Base-by-base conservation (phyloP, 2,797 vertebrate genomes). In the Tadarida brasiliensis region DNA sequence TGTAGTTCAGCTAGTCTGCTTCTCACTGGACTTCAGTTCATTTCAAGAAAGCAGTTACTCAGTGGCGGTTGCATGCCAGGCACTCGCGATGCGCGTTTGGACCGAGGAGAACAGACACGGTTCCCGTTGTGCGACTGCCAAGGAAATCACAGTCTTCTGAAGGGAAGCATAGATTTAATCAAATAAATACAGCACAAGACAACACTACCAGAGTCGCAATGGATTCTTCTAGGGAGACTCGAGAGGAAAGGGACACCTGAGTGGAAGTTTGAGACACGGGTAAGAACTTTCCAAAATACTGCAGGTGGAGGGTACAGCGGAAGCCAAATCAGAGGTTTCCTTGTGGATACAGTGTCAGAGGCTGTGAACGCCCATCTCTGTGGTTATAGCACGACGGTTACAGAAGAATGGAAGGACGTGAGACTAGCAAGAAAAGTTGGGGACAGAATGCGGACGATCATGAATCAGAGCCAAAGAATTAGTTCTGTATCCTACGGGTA, bases 11-110 rank as follows among this genome's bases (percentile, higher is more conserved):
- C 73, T 61, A 68, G 16, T n/a, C 47, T 59, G 33, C 57, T 92
- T 78, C 76, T 85, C 56, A 61, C 24, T 17, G 24, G 82, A 28
- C 26, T 77, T 78, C 47, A 24, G 3, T 83, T 90, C 56, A 71
- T n/a, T 77, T 73, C 35, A 39, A 65, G 63, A 95, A 94, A 81
- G 84, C 24, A 49, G 59, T 74, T 81, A 85, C 28, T 68, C 63
- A 88, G 20, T 12, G 49, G 57, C 3, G 17, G 9, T 4, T n/a
- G 10, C 59, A 5, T 11, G 57, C 61, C 71, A 67, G 56, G 47
- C 44, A 33, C 59, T 33, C 26, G 33, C 26, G 49, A n/a, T 65
- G 59, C 54, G 56, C 56, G 2, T 19, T n/a, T 68, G 51, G 35
- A 19, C 87, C 92, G 73, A 15, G 51, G 91, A 85, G 68, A 91